Conservation (phyloP, 2,113 vertebrate species). For the Silurus meridionalis region DNA sequence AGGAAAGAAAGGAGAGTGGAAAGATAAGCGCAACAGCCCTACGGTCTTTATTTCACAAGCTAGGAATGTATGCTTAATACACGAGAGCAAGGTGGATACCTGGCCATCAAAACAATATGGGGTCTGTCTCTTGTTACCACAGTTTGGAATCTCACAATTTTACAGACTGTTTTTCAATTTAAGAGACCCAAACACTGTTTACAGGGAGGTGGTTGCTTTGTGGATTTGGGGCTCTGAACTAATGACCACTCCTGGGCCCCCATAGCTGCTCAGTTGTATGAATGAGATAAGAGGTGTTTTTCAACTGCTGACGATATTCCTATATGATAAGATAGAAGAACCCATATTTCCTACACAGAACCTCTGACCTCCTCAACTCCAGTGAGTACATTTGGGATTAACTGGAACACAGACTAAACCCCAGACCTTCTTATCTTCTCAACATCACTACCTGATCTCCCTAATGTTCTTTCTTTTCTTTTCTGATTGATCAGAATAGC, state of each 20-base stretch:
- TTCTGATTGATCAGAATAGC: too few species aligned
- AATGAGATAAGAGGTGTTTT: too few species aligned
- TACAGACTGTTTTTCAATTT: not conserved
- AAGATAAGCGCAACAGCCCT: constrained; percentile 6
- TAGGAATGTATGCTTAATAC: not conserved
- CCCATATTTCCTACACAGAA: not conserved
- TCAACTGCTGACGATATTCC: too few species aligned
- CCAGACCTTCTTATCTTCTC: not conserved
- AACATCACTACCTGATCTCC: too few species aligned
- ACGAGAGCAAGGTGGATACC: not conserved
- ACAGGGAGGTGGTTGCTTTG: too few species aligned
- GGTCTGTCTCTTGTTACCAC: not conserved
- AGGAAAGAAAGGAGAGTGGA: constrained; percentile 22
- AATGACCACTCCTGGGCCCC: too few species aligned
- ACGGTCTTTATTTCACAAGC: not conserved
- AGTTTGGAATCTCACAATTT: not conserved
- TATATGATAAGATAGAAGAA: not conserved
- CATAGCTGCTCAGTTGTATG: too few species aligned
- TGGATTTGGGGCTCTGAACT: too few species aligned
- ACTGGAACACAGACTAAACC: not conserved
- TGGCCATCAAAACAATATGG: not conserved
- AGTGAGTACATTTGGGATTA: not conserved
- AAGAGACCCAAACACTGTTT: not conserved
- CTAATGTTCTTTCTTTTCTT: too few species aligned
- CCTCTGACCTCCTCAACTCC: not conserved